Evolutionary conservation across 2,888 invertebrate genomes (phyloP).

Genomic region (Drosophila neotestacea): DNA sequence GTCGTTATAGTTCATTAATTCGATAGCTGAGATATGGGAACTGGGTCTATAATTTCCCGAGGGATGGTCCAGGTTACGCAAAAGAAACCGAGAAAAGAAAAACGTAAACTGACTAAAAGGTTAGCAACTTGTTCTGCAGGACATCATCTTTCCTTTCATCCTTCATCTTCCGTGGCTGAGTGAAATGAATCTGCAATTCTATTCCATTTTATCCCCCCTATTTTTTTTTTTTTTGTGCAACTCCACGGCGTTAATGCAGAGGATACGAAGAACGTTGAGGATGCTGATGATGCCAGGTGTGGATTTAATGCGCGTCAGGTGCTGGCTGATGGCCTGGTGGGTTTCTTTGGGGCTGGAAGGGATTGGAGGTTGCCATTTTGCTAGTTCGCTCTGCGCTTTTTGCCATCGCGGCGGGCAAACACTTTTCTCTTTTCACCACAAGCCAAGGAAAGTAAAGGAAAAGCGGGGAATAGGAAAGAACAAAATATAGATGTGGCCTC

Average conservation of each 20-base stretch:
- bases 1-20: conserved; percentile 37
- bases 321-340: conserved; percentile 6
- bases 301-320: conserved; percentile 25
- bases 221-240: conserved; percentile 30
- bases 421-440: conserved; percentile 68
- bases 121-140: conserved; percentile 40
- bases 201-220: conserved; percentile 64
- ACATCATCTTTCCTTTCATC: conserved; percentile 29
- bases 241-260: conserved; percentile 15
- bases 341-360: not conserved
- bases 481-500: conserved; percentile 31
- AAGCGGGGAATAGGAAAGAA: conserved; percentile 13
- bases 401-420: conserved; percentile 52
- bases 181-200: conserved; percentile 82
- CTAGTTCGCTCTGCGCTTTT: conserved; percentile 39
- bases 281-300: conserved; percentile 64
- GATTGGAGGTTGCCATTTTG: conserved; percentile 36
- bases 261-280: conserved; percentile 28
- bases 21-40: conserved; percentile 7
- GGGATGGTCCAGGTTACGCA: conserved; percentile 7
- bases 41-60: conserved; percentile 12
- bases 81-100: conserved; percentile 27
- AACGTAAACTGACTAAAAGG: conserved; percentile 61
- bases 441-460: conserved; percentile 19
- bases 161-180: conserved; percentile 53